A percentile compares a stretch with the other conserved stretches of the same genome.
Conservation (phyloP, 2,113 vertebrate genomes). For the Paradoxurus hermaphroditus region DNA sequence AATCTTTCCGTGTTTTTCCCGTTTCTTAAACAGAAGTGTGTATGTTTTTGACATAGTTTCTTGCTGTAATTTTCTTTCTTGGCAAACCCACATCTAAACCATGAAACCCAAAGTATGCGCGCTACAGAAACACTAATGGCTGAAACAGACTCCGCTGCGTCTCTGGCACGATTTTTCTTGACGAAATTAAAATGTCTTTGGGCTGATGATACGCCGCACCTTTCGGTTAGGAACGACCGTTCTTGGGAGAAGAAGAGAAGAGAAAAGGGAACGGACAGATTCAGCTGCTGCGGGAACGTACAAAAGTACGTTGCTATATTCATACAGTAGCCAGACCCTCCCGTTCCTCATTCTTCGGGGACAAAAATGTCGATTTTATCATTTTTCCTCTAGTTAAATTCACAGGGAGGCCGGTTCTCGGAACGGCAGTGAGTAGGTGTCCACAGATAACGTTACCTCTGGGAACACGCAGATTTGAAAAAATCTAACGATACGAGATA, state of each 20-base stretch:
- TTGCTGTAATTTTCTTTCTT: slow-evolving; percentile 78
- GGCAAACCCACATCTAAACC: slow-evolving; percentile 70
- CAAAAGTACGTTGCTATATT: background rate
- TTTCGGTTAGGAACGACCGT: slow-evolving; percentile 35
- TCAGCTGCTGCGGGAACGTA: background rate
- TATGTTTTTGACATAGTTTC: slow-evolving; percentile 77
- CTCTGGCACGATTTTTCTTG: slow-evolving; percentile 66
- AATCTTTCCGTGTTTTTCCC: slow-evolving; percentile 73
- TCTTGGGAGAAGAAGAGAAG: slow-evolving; percentile 8
- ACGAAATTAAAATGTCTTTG: slow-evolving; percentile 72
- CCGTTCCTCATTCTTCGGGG: background rate
- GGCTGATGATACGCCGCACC: slow-evolving; percentile 33
- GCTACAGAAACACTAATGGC: slow-evolving; percentile 71
- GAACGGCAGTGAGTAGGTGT: background rate
- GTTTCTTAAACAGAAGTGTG: slow-evolving; percentile 78
- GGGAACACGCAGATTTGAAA: background rate
- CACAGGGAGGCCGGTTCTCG: background rate
- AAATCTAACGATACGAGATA: background rate
- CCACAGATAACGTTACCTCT: background rate
- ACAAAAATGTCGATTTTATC: background rate
- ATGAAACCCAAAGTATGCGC: slow-evolving; percentile 76
- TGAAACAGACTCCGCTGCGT: slow-evolving; percentile 69
- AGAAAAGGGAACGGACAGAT: slow-evolving; percentile 8
- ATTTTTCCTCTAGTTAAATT: background rate
- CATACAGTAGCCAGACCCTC: background rate